Evolutionary conservation across 2,888 invertebrate species (phyloP).

Genomic region (Yponomeuta malinellus): DNA sequence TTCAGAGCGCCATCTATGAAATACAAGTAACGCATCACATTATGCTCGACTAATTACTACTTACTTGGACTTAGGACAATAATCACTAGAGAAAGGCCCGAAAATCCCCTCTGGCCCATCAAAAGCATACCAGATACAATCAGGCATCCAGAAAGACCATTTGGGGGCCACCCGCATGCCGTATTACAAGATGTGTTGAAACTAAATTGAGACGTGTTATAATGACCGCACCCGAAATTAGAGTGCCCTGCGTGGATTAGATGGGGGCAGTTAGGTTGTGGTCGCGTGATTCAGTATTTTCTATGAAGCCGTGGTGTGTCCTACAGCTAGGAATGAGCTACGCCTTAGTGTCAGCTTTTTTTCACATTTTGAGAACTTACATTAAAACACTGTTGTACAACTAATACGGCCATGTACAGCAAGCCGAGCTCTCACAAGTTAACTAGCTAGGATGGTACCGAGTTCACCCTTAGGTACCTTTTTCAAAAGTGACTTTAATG

Average conservation of each 20-base stretch:
- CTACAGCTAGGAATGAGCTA: too few relatives aligned
- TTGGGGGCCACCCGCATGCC: constrained; percentile 58
- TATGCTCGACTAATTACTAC: background rate
- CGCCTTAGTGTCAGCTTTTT: too few relatives aligned
- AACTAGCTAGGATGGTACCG: too few relatives aligned
- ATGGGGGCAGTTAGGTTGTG: constrained; percentile 28
- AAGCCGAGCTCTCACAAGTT: too few relatives aligned
- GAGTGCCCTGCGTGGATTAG: constrained; percentile 20
- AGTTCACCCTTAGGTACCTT: too few relatives aligned
- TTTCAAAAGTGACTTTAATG: too few relatives aligned
- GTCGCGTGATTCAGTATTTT: constrained; percentile 27
- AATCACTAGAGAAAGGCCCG: background rate
- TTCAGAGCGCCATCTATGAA: too few relatives aligned
- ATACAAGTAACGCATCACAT: too few relatives aligned
- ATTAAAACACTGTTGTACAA: too few relatives aligned
- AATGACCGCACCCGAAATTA: constrained; percentile 63
- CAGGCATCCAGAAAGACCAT: background rate
- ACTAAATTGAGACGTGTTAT: constrained; percentile 72
- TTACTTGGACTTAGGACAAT: background rate
- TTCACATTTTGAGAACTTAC: too few relatives aligned
- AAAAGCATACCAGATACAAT: background rate
- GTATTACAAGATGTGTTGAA: constrained; percentile 62
- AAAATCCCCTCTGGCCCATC: background rate
- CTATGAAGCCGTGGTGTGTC: background rate
- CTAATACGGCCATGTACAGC: too few relatives aligned